Base-by-base conservation (phyloP, 92 coral and sea anemone genomes). In the Anthopleura xanthogrammica region DNA sequence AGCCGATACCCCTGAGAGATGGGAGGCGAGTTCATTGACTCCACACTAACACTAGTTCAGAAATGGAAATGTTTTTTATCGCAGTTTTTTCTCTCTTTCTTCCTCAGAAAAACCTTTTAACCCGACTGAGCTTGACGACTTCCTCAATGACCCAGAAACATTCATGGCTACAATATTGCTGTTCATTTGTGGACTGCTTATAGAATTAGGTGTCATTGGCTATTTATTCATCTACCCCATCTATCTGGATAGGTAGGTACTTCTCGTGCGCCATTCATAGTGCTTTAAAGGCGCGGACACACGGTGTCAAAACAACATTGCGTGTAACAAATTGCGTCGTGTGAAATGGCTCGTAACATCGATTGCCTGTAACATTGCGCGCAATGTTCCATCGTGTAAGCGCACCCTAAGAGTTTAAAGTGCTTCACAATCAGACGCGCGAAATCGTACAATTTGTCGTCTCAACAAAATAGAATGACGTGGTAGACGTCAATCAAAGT, bases 181-280 rank as follows among this genome's bases (percentile, higher is more conserved):
- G 23, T 81, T 60, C 41, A 10, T 70, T n/a, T 41, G 65, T 70
- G 20, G 29, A 8, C 17, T 81, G 75, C 77, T 56, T 8, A 24
- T 80, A 22, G 83, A 80, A 23, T 41, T 80, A n/a, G 83, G 75
- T 43, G 60, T 80, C 12, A 80, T 80, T 64, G 83, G 74, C 4
- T 81, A 81, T 70, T 71, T 81, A 70, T 81, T 70, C 56, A 20
- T 24, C 52, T 81, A 81, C 23, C 84, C 65, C 68, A 62, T 71
- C 41, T 81, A 68, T 50, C 16, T 50, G 19, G 77, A 81, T 6
- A 20, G 77, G 84, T 81, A 81, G 65, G 57, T n/a, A n/a, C 36
- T 29, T 29, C 36, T 29, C 36, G 36, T 29, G 36, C 36, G 36
- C 36, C 36, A 29, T 29, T 29, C 36, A 29, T 29, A 14, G 14